A percentile compares a stretch with the other conserved stretches of the same genome.
Conservation (phyloP, 2,888 invertebrate species). For the Bombylius discolor region DNA sequence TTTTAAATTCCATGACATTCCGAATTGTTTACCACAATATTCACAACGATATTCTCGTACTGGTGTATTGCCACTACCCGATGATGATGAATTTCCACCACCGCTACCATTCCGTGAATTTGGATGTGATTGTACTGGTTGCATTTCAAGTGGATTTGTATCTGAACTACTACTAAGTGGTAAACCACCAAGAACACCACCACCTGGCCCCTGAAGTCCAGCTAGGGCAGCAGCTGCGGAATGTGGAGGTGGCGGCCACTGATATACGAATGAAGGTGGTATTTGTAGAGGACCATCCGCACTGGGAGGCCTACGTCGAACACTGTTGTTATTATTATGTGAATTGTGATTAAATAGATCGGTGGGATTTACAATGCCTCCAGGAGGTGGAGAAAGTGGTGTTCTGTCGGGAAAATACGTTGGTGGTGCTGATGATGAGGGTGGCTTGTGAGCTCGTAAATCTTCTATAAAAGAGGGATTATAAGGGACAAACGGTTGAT, state of each 20-base stretch:
- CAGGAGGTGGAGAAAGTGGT: conserved; percentile 26
- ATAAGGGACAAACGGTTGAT: conserved; percentile 75
- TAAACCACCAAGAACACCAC: conserved; percentile 11
- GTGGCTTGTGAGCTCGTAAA: conserved; percentile 49
- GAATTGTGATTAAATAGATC: conserved; percentile 24
- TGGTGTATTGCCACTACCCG: conserved; percentile 38
- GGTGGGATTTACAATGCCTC: conserved; percentile 23
- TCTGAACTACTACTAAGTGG: conserved; percentile 15
- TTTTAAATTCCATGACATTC: conserved; percentile 87
- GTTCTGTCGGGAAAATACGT: conserved; percentile 34
- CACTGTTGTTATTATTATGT: conserved; percentile 23
- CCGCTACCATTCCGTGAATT: conserved; percentile 12
- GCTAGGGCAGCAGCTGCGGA: conserved; percentile 24
- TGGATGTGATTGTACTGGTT: conserved; percentile 15
- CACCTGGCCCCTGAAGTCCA: conserved; percentile 15
- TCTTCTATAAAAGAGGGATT: conserved; percentile 64
- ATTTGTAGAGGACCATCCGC: conserved; percentile 44
- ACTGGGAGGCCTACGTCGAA: conserved; percentile 46
- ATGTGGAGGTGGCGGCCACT: conserved; percentile 29
- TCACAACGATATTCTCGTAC: conserved; percentile 78
- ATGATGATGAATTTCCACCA: conserved; percentile 15
- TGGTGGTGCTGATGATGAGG: conserved; percentile 62
- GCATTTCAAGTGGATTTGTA: conserved; percentile 13
- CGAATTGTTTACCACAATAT: conserved; percentile 82
- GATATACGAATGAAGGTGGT: conserved; percentile 39